These are phyloP conservation scores for Conistra vaccinii DNA, from an alignment of 2,888 invertebrate genomes.

Conservation along the genomic window DNA sequence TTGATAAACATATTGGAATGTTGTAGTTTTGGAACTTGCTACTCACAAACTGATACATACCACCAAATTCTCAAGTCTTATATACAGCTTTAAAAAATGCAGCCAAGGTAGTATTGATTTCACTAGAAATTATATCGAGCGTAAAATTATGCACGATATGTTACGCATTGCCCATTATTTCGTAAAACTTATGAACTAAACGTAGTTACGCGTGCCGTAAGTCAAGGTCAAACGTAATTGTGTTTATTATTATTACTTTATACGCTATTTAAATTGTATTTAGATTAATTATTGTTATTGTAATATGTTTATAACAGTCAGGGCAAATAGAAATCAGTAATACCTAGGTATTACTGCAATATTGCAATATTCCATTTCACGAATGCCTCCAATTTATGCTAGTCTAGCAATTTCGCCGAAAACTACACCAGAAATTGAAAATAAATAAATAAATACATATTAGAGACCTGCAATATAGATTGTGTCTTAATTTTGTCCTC, in stretches of 20 bases:
- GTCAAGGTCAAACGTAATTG: conserved; percentile 46
- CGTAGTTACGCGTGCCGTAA: conserved; percentile 28
- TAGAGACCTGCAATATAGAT: too few relatives aligned
- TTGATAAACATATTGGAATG: conserved; percentile 58
- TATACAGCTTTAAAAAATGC: conserved; percentile 55
- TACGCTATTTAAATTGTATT: conserved; percentile 1
- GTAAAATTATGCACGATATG: conserved; percentile 56
- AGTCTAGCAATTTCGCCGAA: not conserved
- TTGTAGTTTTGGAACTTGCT: conserved; percentile 15
- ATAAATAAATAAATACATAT: too few relatives aligned
- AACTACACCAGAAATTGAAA: not conserved
- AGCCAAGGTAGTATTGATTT: conserved; percentile 65
- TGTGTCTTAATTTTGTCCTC: too few relatives aligned
- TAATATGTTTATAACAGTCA: not conserved
- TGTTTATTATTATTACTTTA: conserved; percentile 18
- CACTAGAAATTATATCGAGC: conserved; percentile 57
- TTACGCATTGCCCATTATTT: conserved; percentile 46
- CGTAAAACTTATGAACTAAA: conserved; percentile 41
- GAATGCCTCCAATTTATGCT: not conserved
- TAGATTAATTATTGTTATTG: conserved; percentile 2
- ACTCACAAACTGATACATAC: conserved; percentile 54
- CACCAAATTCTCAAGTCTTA: conserved; percentile 45
- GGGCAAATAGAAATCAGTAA: conserved; percentile 26
- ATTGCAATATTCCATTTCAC: not conserved
- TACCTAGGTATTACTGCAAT: not conserved